A percentile compares a stretch with the other conserved stretches of the same genome.
These are phyloP conservation scores for Pedionomus torquatus DNA, from an alignment of 2,113 vertebrate genomes.

Conservation along the genomic window DNA sequence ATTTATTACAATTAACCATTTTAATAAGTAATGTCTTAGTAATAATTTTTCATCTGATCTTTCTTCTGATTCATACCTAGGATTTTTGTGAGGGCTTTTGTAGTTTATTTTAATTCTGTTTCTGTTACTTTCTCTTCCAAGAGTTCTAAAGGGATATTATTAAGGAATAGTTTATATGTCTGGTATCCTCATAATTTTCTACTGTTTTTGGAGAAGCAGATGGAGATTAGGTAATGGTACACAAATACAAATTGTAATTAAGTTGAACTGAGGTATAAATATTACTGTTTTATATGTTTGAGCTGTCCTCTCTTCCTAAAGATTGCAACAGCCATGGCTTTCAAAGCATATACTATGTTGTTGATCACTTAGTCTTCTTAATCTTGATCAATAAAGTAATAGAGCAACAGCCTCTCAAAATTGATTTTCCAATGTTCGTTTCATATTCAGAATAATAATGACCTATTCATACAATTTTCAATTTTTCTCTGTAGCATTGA, in stretches of 20 bases:
- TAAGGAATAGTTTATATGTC: background rate
- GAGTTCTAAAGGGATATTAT: background rate
- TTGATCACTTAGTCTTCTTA: background rate
- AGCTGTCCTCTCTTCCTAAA: background rate
- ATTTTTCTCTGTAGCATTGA: constrained; percentile 25
- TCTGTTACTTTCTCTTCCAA: background rate
- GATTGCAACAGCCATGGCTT: background rate
- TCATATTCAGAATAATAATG: constrained; percentile 1
- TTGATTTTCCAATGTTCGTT: background rate
- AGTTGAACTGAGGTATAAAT: background rate
- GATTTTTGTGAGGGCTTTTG: background rate
- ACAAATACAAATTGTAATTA: background rate
- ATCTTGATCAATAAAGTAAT: constrained; percentile 3
- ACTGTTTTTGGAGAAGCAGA: background rate
- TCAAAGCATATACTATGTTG: background rate
- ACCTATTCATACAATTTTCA: background rate
- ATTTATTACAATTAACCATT: background rate
- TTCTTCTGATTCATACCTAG: background rate
- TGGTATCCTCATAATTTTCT: background rate
- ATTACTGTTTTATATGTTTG: background rate
- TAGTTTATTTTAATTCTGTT: background rate
- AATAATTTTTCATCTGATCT: background rate
- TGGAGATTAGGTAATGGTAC: background rate
- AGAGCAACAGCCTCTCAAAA: background rate
- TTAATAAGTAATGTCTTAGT: background rate